These are phyloP conservation scores for Pyralis farinalis DNA, from an alignment of 2,888 invertebrate species.

Conservation along the genomic window DNA sequence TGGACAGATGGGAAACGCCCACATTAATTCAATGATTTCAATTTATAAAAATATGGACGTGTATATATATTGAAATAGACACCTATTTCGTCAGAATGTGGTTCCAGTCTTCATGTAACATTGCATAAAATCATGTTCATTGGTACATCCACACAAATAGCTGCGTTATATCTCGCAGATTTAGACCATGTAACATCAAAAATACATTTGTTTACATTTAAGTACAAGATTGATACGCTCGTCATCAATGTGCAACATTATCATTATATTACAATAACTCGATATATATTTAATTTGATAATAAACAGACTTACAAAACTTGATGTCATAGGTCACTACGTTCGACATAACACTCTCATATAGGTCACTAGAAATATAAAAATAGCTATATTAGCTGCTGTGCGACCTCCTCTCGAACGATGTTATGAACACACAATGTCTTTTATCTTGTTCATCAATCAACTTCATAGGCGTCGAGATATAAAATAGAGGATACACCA, in stretches of 20 bases:
- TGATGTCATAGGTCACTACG: background rate
- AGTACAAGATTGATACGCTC: constrained; percentile 14
- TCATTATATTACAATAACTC: constrained; percentile 12
- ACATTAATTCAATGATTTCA: constrained; percentile 16
- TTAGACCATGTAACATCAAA: constrained; percentile 43
- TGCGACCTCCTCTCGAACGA: background rate
- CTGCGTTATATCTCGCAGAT: constrained; percentile 21
- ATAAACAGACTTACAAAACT: constrained; percentile 6
- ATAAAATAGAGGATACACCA: no score
- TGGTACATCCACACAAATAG: constrained; percentile 14
- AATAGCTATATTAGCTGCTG: background rate
- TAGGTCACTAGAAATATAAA: constrained; percentile 3
- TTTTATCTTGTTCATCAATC: background rate
- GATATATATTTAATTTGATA: constrained; percentile 8
- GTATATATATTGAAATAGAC: constrained; percentile 35
- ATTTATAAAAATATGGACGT: constrained; percentile 33
- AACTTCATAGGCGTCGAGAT: background rate
- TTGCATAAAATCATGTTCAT: constrained; percentile 22
- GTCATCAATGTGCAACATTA: constrained; percentile 16
- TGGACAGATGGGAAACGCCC: no score
- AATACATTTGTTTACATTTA: constrained; percentile 39
- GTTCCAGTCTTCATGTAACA: constrained; percentile 38
- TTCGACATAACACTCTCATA: constrained; percentile 10
- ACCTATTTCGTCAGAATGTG: constrained; percentile 35
- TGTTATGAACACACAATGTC: background rate